These are phyloP conservation scores for Hypselothyrea guttata DNA, from an alignment of 2,888 invertebrate species.

Conservation along the genomic window DNA sequence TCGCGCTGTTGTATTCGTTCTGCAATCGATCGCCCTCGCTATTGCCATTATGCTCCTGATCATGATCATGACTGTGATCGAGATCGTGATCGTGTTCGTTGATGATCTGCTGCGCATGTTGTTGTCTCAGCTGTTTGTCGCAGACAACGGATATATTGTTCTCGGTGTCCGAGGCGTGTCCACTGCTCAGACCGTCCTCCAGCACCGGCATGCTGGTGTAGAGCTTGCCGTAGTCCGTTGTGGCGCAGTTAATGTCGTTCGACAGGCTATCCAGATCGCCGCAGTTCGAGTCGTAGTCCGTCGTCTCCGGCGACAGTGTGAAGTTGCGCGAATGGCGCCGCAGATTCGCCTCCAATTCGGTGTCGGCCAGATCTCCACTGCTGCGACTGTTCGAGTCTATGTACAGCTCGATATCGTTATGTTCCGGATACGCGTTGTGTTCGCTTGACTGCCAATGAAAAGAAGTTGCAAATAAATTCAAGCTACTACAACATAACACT, in stretches of 20 bases:
- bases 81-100: slow-evolving; percentile 36
- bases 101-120: slow-evolving; percentile 40
- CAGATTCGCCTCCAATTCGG: slow-evolving; percentile 80
- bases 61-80: slow-evolving; percentile 54
- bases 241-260: slow-evolving; percentile 81
- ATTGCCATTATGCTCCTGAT: slow-evolving; percentile 45
- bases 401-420: slow-evolving; percentile 82
- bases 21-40: slow-evolving; percentile 56
- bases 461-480: slow-evolving; percentile 1
- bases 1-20: slow-evolving; percentile 59
- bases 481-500: too few species aligned
- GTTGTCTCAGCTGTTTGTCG: slow-evolving; percentile 59
- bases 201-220: slow-evolving; percentile 94
- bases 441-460: slow-evolving; percentile 46
- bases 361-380: slow-evolving; percentile 81
- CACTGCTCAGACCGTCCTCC: slow-evolving; percentile 96
- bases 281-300: slow-evolving; percentile 93
- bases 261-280: slow-evolving; percentile 90
- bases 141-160: slow-evolving; percentile 85
- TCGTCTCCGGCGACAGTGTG: slow-evolving; percentile 95
- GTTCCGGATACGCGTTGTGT: slow-evolving; percentile 75
- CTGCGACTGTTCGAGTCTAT: slow-evolving; percentile 82
- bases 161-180: slow-evolving; percentile 95
- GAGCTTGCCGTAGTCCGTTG: slow-evolving; percentile 85
- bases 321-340: slow-evolving; percentile 89